Base-by-base conservation (phyloP, 2,888 invertebrate genomes). In the Drosophila formosana region DNA sequence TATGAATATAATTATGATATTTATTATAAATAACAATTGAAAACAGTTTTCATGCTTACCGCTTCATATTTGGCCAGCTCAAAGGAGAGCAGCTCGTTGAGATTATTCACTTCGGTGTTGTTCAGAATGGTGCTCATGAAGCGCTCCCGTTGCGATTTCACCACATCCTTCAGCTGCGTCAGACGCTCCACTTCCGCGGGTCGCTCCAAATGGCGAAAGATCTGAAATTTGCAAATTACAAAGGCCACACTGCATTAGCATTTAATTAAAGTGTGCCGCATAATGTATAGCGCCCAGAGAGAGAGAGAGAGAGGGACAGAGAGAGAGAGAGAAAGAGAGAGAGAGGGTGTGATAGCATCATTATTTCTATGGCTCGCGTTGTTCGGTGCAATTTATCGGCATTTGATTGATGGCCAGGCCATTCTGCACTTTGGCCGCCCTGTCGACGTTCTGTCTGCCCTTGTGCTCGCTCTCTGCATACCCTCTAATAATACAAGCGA, bases 121-220 rank as follows among this genome's bases (percentile, higher is more conserved):
- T 95, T 95, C 43, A 95, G 92, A 72, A 96, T 94, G 61, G 94
- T 93, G 51, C 93, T 92, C 71, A 95, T 93, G 50, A 95, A 93
- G 66, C 93, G 93, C 86, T 93, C 93, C 64, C 95, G 92, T 78
- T 94, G 94, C 4, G 93, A 93, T 57, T 94, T 93, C 3, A 96
- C 93, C 70, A 95, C 93, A 60, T 94, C 93, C 82, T 94, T 93
- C 61, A 96, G 93, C 82, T 93, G 94, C 68, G 93, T 93, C 78
- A 96, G 93, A 78, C 95, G 95, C 8, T 94, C 94, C 83, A 95
- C 91, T 93, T 97, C 97, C 0, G 95, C 95, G 3, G 96, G 96
- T 83, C 95, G 94, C 92, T 97, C 97, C 68, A 97, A 93, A 51
- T 95, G 94, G 46, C 95, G 94, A 89, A 97, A 97, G 64, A 97